Evolutionary conservation across 2,888 invertebrate species (phyloP), one percentile per base, ranked within the genome.

Genomic region (Oscheius myriophilus): DNA sequence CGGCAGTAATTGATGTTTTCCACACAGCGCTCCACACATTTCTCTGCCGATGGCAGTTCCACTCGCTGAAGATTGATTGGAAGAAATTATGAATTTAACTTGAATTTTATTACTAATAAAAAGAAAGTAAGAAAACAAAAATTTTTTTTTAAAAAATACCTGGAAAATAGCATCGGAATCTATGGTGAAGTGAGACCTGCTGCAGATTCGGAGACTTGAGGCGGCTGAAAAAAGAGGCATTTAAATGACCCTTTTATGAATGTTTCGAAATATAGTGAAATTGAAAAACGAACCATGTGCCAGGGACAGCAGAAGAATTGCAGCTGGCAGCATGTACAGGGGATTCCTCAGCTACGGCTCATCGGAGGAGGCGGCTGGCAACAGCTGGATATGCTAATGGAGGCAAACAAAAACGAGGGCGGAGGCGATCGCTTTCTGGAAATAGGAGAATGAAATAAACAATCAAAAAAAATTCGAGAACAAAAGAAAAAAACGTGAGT

Each of bases 11-110:
- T 69, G 55, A 80, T 68, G 46, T 76, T 72, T 54, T 80, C 80
- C n/a, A 80, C 75, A 64, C 80, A 80, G 42, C 80, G 64, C 57
- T 80, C 80, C 16, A 80, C 76, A 49, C 80, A 80, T 49, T 71
- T 67, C 55, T 78, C 78, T 1, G 80, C 67, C 7, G 77, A 70
- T 0, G 69, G 71, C n/a, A 80, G 54, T 55, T 80, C 75, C 33
- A 80, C 71, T 69, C 80, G 72, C 63, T 67, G 67, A 63, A 51
- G 12, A 46, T 1, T 12, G 46, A 46, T 18, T n/a, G 4, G n/a
- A 46, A 21, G 21, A 46, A 21, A 46, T 18, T 46, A 0, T 1
- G 14, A 43, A 43, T 43, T 12, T 14, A 43, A 43, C n/a, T 12
- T 43, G n/a, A 12, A 12, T 43, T n/a, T n/a, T n/a, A n/a, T n/a